Evolutionary conservation across 2,888 invertebrate species (phyloP), one percentile per base, ranked within the genome.

Genomic region (Tetragonula carbonaria): DNA sequence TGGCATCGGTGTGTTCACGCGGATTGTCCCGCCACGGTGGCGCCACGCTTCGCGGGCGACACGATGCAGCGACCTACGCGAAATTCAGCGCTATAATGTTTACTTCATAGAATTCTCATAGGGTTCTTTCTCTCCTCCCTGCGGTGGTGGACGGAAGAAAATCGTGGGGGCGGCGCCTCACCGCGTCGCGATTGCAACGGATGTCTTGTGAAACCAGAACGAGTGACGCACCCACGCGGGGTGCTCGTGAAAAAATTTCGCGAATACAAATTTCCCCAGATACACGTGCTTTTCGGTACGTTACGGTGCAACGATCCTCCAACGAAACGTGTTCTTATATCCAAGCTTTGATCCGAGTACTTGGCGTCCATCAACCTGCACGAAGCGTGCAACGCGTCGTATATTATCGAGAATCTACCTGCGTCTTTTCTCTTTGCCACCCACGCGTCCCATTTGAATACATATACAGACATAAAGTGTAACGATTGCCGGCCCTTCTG

Each of bases 11-110:
- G 79, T 85, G 33, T 33, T 28, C 87, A 85, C 87, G 85, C 82
- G 83, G 76, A 90, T 90, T 89, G 90, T 91, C 90, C 90, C 92
- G 92, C 90, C 92, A 86, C 86, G 80, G 90, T 91, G 92, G 92
- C 92, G 92, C 92, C 92, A 84, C 86, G 87, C 86, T 87, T 88
- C 90, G 87, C 76, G 66, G 82, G 78, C 81, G 83, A 88, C 79
- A 76, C 78, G 87, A 85, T 74, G 82, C 91, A 83, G 78, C 91
- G 82, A 78, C 91, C 91, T 91, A 91, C 91, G 91, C 91, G 90
- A 90, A 91, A 90, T 90, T 88, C 90, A 84, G 55, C 79, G 80
- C 84, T 80, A 73, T 86, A 90, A 90, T 82, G 87, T 90, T 86
- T 90, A 62, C 82, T 74, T 79, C 88, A 77, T 89, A 87, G 85